Percentiles rank a stretch among this genome's conserved stretches.
Conservation (phyloP, 2,113 vertebrate genomes). For the Cebus imitator region DNA sequence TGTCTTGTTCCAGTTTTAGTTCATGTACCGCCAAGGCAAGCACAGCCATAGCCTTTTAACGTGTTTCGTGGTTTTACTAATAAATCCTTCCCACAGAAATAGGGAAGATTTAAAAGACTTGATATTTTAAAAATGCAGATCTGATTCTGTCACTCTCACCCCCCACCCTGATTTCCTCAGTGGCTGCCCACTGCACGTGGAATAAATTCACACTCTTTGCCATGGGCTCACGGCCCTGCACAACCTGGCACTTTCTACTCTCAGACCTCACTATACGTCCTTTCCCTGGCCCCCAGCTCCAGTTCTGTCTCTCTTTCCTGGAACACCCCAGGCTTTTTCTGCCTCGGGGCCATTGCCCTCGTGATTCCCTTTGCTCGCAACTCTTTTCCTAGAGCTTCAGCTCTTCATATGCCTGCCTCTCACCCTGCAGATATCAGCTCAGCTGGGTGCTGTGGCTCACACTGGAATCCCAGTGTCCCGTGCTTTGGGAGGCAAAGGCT, state of each 20-base stretch:
- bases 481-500: no score
- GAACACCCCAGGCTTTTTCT: background rate
- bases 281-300: background rate
- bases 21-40: background rate
- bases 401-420: background rate
- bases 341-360: background rate
- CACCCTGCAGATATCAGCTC: background rate
- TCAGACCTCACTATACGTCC: background rate
- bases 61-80: background rate
- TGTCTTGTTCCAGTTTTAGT: background rate
- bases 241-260: background rate
- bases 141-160: background rate
- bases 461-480: no score
- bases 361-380: background rate
- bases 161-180: background rate
- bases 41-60: background rate
- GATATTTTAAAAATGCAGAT: background rate
- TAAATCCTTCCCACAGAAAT: background rate
- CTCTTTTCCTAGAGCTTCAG: background rate
- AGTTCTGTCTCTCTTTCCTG: background rate
- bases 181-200: background rate
- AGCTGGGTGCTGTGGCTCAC: no score
- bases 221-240: accelerated
- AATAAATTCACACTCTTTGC: background rate
- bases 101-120: no score